Conservation (phyloP, 2,797 vertebrate genomes). For the Xiphophorus birchmanni region DNA sequence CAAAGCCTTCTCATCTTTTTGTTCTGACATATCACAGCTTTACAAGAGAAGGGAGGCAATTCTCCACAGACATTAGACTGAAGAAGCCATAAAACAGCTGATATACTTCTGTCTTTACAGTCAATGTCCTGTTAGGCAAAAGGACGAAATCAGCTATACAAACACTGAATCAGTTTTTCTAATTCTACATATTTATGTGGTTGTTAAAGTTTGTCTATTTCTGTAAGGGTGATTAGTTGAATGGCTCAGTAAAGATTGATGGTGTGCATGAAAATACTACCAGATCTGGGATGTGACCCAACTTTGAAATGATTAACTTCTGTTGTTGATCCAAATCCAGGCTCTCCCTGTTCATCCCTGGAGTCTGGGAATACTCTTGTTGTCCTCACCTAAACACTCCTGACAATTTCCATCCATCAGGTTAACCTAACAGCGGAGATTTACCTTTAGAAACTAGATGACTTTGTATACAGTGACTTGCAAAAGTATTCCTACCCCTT, state of each 20-base stretch:
- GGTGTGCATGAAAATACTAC: background rate
- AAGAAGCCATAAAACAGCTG: constrained; percentile 38
- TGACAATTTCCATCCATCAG: constrained; percentile 15
- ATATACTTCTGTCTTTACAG: constrained; percentile 20
- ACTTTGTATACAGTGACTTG: background rate
- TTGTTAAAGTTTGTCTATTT: background rate
- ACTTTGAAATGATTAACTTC: background rate
- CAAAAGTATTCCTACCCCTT: background rate
- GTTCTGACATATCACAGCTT: constrained; percentile 54
- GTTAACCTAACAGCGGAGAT: constrained; percentile 8
- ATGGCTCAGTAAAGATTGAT: background rate
- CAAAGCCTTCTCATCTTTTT: constrained; percentile 39
- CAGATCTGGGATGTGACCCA: background rate
- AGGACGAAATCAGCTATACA: background rate
- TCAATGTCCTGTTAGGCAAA: constrained; percentile 15
- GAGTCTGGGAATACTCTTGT: constrained; percentile 2
- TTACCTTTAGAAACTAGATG: constrained; percentile 1
- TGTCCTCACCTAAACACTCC: constrained; percentile 32
- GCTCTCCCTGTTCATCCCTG: background rate
- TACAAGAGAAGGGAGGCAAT: constrained; percentile 43
- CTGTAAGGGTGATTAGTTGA: background rate
- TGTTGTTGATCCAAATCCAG: background rate
- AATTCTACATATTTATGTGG: background rate
- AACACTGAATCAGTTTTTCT: constrained; percentile 8
- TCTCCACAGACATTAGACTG: constrained; percentile 21